phyloP scores from a whole-genome alignment of 2,797 vertebrate genomes.

The Malurus leucopterus region DNA sequence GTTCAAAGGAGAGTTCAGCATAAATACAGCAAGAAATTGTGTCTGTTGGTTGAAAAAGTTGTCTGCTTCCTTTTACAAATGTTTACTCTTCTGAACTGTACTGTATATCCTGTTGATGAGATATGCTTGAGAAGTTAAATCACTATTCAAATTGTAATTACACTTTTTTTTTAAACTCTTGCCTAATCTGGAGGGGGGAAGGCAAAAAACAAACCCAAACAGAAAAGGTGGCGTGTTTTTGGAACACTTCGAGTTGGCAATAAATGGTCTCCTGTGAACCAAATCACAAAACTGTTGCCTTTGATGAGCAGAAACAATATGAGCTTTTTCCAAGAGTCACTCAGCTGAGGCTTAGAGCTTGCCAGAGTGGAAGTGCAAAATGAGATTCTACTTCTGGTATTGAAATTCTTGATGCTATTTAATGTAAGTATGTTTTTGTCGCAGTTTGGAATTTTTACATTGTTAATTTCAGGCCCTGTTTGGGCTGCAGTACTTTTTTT shows the following conservation, averaged over 20 bases:
- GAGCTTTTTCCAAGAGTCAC: neutral
- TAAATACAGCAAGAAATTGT: slow-evolving; percentile 63
- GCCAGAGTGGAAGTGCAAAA: neutral
- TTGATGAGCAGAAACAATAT: slow-evolving; percentile 16
- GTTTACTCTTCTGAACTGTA: slow-evolving; percentile 63
- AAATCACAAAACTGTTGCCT: slow-evolving; percentile 27
- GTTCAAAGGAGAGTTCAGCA: slow-evolving; percentile 50
- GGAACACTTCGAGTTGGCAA: slow-evolving; percentile 40
- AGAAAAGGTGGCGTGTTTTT: neutral
- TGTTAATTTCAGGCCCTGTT: slow-evolving; percentile 58
- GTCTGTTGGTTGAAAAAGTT: slow-evolving; percentile 59
- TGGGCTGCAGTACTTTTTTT: slow-evolving; percentile 14
- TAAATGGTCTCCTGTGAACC: slow-evolving; percentile 49
- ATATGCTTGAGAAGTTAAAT: slow-evolving; percentile 44
- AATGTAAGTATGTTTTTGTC: slow-evolving; percentile 60
- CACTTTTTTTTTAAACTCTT: neutral
- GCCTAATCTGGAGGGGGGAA: neutral
- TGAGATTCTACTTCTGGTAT: slow-evolving; percentile 10
- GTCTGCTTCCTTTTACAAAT: slow-evolving; percentile 65
- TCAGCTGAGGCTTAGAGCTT: neutral
- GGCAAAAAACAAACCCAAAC: neutral
- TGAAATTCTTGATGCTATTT: slow-evolving; percentile 47
- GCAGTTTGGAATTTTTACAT: slow-evolving; percentile 53
- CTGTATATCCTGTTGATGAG: slow-evolving; percentile 65
- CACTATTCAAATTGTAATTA: slow-evolving; percentile 49